Base-by-base conservation (phyloP, 2,113 vertebrate species). In the Oreamnos americanus region DNA sequence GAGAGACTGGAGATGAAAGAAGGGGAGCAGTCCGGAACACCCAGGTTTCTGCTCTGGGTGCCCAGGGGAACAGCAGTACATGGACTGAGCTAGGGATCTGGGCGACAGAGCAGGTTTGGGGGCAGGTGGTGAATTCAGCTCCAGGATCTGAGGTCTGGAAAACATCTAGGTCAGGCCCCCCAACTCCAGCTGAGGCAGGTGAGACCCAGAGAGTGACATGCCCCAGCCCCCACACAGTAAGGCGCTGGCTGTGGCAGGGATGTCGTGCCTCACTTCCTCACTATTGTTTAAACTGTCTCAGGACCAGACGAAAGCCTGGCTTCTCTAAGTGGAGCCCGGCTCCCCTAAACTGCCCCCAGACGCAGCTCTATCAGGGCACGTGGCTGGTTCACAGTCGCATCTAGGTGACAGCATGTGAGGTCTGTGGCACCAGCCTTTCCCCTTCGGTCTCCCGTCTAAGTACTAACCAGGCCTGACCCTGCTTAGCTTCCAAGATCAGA, bases 281-380 rank as follows among this genome's bases (percentile, higher is more conserved):
- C 82, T 45, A 2, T 10, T 4, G 71, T 28, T 33, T 53, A 14
- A 47, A 28, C 57, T 2, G 16, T n/a, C 53, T 60, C 28, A 11
- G 11, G n/a, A 21, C 49, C 14, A 25, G n/a, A 36, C 3, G 2
- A 33, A 3, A 81, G 92, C 4, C 28, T 55, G 30, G n/a, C 19
- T 43, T 64, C 57, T 62, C 2, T 30, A 10, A 43, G 13, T 17
- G 13, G 71, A 64, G 6, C 21, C 58, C 21, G 0, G 3, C 17
- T 67, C 47, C 19, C 14, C 47, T 6, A 26, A 51, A 6, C 74
- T 64, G 57, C 67, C 23, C 67, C 33, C 45, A 53, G 36, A 28
- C 1, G 4, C 53, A 10, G 76, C n/a, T 39, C 74, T 1, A 1
- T 9, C 33, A 28, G 30, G 36, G 10, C 9, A 23, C 0, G 0